These are phyloP conservation scores for Colaptes auratus DNA, from an alignment of 2,113 vertebrate genomes.

Conservation along the genomic window DNA sequence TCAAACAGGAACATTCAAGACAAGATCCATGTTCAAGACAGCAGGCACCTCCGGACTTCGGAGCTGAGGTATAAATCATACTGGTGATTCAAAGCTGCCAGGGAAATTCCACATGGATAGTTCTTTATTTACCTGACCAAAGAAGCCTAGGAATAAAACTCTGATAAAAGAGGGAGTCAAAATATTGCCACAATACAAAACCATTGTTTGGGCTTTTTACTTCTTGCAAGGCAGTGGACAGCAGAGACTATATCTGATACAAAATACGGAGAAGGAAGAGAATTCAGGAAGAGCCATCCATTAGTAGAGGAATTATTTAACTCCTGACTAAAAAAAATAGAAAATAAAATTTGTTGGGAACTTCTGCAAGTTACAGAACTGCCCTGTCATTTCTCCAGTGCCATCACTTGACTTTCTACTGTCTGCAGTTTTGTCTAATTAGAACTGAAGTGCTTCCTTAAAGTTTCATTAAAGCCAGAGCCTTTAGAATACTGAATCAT, in stretches of 20 bases:
- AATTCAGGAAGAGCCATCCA: background rate
- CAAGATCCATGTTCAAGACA: background rate
- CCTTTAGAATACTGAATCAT: background rate
- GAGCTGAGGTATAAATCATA: background rate
- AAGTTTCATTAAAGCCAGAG: background rate
- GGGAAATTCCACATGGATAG: background rate
- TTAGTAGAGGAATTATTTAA: background rate
- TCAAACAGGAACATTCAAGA: background rate
- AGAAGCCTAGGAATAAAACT: background rate
- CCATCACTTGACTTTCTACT: background rate
- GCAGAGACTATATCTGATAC: background rate
- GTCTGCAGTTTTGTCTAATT: conserved; percentile 6
- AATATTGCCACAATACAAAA: background rate
- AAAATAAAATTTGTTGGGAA: background rate
- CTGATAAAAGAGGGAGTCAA: background rate
- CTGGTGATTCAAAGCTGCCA: background rate
- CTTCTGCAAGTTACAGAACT: background rate
- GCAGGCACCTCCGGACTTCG: background rate
- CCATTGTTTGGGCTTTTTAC: background rate
- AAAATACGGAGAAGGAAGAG: background rate
- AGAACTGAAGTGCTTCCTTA: background rate
- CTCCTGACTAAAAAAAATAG: background rate
- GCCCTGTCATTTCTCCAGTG: background rate
- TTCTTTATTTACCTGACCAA: background rate
- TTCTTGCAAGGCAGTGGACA: background rate